A percentile compares a stretch with the other conserved stretches of the same genome.
These are phyloP conservation scores for Casuarius casuarius DNA, from an alignment of 2,113 vertebrate species.

Conservation along the genomic window DNA sequence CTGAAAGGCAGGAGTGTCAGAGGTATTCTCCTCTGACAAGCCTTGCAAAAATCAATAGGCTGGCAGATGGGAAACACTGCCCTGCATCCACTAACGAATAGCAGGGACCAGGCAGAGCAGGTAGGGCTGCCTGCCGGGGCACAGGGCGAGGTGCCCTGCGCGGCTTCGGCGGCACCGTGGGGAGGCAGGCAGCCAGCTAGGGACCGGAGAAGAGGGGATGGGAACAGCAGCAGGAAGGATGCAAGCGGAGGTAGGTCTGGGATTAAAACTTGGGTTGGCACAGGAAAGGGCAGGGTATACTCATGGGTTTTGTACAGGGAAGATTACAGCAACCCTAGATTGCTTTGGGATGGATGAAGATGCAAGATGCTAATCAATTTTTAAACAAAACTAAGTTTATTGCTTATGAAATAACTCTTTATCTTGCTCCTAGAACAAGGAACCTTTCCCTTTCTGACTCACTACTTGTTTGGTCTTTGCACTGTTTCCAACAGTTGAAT, in stretches of 20 bases:
- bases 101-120: rapidly evolving
- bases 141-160: rapidly evolving
- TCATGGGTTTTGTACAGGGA: neutral
- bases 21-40: neutral
- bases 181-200: neutral
- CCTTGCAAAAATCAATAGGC: neutral
- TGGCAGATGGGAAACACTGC: neutral
- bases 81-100: neutral
- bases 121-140: rapidly evolving
- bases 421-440: neutral
- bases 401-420: neutral
- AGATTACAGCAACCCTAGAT: neutral
- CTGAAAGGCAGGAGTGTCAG: neutral
- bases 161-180: neutral
- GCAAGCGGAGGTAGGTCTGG: neutral
- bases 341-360: neutral
- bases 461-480: neutral
- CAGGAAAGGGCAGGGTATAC: neutral
- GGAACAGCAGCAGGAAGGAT: rapidly evolving
- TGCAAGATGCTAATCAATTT: rapidly evolving
- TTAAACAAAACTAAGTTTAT: neutral
- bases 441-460: neutral
- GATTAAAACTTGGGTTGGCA: neutral
- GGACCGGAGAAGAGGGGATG: neutral
- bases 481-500: neutral